Evolutionary conservation across 2,113 vertebrate genomes (phyloP).

Genomic region (Thryonomys swinderianus): DNA sequence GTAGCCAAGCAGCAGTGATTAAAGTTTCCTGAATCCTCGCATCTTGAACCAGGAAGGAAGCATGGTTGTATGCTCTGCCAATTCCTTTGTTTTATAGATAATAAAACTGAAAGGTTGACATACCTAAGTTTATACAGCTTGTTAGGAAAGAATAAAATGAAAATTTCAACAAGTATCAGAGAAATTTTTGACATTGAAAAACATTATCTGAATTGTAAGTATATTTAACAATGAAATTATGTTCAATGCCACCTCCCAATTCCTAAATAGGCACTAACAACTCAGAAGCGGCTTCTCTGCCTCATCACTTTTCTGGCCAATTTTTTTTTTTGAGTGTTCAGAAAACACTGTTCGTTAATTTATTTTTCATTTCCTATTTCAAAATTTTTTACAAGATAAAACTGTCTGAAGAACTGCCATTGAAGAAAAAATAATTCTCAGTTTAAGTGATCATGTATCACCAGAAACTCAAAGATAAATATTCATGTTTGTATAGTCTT

Average conservation of each 20-base stretch:
- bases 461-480: slow-evolving; percentile 20
- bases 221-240: slow-evolving; percentile 21
- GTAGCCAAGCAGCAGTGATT: neutral
- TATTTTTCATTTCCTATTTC: neutral
- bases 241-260: neutral
- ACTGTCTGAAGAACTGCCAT: neutral
- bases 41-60: neutral
- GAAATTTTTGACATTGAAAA: neutral
- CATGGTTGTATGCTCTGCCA: neutral
- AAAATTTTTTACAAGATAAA: slow-evolving; percentile 26
- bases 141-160: neutral
- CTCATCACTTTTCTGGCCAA: neutral
- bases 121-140: neutral
- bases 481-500: neutral
- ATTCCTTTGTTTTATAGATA: neutral
- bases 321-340: slow-evolving; percentile 23
- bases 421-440: slow-evolving; percentile 17
- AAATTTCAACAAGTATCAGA: neutral
- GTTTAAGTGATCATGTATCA: neutral
- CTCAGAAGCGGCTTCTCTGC: neutral
- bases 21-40: neutral
- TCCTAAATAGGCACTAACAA: neutral
- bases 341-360: neutral
- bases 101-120: neutral
- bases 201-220: neutral